Base-by-base conservation (phyloP, 2,888 invertebrate species). In the Cryptocheilus praepositus region DNA sequence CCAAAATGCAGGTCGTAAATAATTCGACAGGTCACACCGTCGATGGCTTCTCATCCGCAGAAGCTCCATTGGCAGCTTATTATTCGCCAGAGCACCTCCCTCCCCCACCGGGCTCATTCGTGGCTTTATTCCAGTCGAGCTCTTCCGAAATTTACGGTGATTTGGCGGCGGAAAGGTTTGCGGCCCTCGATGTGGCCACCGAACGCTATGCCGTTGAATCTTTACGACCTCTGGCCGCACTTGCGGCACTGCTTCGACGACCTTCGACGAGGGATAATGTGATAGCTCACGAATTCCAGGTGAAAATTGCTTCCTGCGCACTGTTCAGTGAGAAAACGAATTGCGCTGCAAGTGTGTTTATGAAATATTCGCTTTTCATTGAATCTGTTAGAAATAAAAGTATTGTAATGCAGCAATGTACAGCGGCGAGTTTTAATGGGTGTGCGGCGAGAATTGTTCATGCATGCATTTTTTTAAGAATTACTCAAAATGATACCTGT, bases 131-230 rank as follows among this genome's bases (percentile, higher is more conserved):
- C 36, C 52, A 46, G 52, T 11, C 65, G 56, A 43, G 18, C 54
- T 45, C 13, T 54, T 36, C 61, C 73, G 79, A 80, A 83, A 85
- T 85, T 85, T 85, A 85, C 83, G 78, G 81, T 83, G 75, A 81
- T 79, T 76, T 72, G 61, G 61, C 61, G 16, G 62, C 63, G 72
- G 71, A 82, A 80, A 74, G 64, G 74, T 67, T 73, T 84, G 81
- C 61, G 82, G 82, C 69, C 76, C 69, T 66, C 55, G 74, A 79
- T 81, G 74, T 79, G 79, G 76, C 77, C 81, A 81, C 81, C 71
- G 70, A 63, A 65, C 74, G 70, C 59, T 57, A 67, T 61, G 61
- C 49, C 36, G 36, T 11, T 53, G 45, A 21, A 7, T 58, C 54
- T 68, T 72, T 64, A 67, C 36, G 11, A 45, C 62, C 46, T 36